phyloP scores from a whole-genome alignment of 2,888 invertebrate genomes.

The Laothoe populi region DNA sequence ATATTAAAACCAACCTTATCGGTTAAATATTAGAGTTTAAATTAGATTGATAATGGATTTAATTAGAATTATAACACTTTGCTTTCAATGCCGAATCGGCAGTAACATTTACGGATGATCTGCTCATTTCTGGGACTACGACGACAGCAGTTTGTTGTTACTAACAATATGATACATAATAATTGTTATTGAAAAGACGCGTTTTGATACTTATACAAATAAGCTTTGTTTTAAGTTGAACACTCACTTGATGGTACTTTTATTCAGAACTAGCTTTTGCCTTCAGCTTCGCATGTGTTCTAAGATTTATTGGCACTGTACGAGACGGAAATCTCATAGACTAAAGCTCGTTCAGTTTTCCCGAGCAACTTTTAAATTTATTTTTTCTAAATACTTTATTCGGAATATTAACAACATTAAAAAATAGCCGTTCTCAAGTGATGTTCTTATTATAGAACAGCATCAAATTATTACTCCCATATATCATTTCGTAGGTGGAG shows the following conservation, averaged over 20 bases:
- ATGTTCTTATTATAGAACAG: too few species aligned
- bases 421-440: too few species aligned
- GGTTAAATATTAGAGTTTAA: constrained; percentile 25
- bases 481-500: too few species aligned
- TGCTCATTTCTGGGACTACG: constrained; percentile 33
- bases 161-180: constrained; percentile 14
- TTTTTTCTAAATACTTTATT: too few species aligned
- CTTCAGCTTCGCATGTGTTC: too few species aligned
- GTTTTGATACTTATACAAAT: neutral
- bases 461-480: too few species aligned
- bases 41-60: constrained; percentile 39
- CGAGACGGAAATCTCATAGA: too few species aligned
- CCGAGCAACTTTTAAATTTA: too few species aligned
- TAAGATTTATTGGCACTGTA: too few species aligned
- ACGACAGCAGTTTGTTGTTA: constrained; percentile 30
- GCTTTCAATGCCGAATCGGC: constrained; percentile 42
- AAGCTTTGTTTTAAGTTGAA: neutral
- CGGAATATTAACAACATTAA: too few species aligned
- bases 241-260: neutral
- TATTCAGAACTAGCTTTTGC: too few species aligned
- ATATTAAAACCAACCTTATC: neutral
- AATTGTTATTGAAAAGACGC: constrained; percentile 2
- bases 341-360: too few species aligned
- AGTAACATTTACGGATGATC: constrained; percentile 47
- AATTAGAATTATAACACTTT: constrained; percentile 52